phyloP scores from a whole-genome alignment of 1,140 invertebrate genomes.

The Drosophila persimilis region DNA sequence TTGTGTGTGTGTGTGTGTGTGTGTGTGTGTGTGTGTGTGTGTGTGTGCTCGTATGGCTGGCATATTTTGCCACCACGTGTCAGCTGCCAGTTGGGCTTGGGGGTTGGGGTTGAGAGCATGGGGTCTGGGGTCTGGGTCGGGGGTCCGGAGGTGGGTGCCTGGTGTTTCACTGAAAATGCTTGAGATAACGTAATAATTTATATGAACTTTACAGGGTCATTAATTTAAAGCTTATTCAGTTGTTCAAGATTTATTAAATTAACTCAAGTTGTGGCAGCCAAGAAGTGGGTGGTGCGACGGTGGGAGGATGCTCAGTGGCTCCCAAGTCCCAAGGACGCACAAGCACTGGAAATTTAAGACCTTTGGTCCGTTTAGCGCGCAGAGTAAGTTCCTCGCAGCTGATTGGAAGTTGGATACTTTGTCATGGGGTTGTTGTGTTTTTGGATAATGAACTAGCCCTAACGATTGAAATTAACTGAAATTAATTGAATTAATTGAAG shows the following conservation, averaged over 20 bases:
- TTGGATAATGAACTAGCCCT: too few species aligned
- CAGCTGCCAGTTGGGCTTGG: conserved; percentile 44
- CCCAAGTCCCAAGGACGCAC: too few species aligned
- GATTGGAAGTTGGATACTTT: too few species aligned
- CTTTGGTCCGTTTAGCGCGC: too few species aligned
- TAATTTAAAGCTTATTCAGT: conserved; percentile 83
- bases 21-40: neutral
- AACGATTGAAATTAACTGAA: too few species aligned
- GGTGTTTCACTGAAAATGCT: conserved; percentile 14
- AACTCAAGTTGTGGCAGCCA: conserved; percentile 79
- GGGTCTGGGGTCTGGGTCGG: conserved; percentile 2
- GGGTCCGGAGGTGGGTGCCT: conserved; percentile 9
- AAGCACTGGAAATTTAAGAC: too few species aligned
- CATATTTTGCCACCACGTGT: conserved; percentile 63
- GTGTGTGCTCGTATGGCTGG: conserved; percentile 43
- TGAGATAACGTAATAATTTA: conserved; percentile 81
- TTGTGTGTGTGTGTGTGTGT: too few species aligned
- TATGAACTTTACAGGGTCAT: conserved; percentile 82
- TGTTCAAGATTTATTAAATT: conserved; percentile 83
- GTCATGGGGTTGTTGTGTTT: too few species aligned
- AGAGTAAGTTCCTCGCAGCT: too few species aligned
- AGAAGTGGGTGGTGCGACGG: neutral
- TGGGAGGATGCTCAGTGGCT: neutral
- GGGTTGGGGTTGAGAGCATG: neutral
- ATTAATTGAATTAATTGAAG: too few species aligned